Evolutionary conservation across 2,888 invertebrate genomes (phyloP).

Genomic region (Pandemis corylana): DNA sequence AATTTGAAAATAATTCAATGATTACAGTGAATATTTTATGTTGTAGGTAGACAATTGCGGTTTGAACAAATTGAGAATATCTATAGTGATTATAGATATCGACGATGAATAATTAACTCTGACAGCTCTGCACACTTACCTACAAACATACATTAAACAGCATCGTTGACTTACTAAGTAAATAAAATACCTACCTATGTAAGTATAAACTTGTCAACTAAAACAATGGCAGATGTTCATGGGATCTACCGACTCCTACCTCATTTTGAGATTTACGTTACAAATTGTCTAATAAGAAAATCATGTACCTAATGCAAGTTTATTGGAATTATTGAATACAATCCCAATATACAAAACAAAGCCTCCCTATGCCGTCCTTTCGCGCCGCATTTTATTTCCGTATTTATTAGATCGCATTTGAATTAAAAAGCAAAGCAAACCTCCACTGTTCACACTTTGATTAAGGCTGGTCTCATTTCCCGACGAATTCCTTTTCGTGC

Average conservation of each 20-base stretch:
- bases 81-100: neutral
- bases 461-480: slow-evolving; percentile 59
- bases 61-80: neutral
- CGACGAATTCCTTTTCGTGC: slow-evolving; percentile 59
- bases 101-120: neutral
- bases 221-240: too few species aligned
- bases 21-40: slow-evolving; percentile 1
- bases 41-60: neutral
- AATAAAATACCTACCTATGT: too few species aligned
- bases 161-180: too few species aligned
- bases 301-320: neutral
- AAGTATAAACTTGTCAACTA: too few species aligned
- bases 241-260: too few species aligned
- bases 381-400: slow-evolving; percentile 3
- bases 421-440: slow-evolving; percentile 42
- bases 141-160: too few species aligned
- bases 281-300: slow-evolving; percentile 4
- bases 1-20: slow-evolving; percentile 33
- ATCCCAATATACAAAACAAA: neutral
- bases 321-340: neutral
- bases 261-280: neutral
- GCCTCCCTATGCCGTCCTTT: neutral
- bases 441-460: slow-evolving; percentile 59
- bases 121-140: too few species aligned
- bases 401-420: slow-evolving; percentile 33